A percentile compares a stretch with the other conserved stretches of the same genome.
Evolutionary conservation across 2,113 vertebrate species (phyloP).

Genomic region (Passerina amoena): DNA sequence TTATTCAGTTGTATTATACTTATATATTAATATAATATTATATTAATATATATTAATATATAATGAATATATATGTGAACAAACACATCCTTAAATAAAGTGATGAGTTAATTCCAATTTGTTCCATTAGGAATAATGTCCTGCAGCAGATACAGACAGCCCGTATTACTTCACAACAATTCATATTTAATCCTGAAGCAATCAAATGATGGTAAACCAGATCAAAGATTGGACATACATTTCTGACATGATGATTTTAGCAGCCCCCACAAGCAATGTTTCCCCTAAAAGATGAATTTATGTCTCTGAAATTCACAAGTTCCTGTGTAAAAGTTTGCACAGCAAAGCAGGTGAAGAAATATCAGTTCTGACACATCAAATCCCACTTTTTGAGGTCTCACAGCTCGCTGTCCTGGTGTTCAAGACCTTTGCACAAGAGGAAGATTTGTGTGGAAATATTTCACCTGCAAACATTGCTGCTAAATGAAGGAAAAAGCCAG

Average conservation of each 20-base stretch:
- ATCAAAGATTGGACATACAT: neutral
- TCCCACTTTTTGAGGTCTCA: neutral
- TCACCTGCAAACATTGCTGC: neutral
- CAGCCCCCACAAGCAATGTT: neutral
- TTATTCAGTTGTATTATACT: too few relatives aligned
- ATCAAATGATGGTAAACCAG: neutral
- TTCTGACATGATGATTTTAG: neutral
- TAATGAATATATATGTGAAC: neutral
- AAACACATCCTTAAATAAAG: neutral
- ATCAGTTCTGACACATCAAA: neutral
- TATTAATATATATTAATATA: neutral
- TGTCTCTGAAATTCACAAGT: neutral
- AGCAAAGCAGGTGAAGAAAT: neutral
- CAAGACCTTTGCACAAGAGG: accelerated
- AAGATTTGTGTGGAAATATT: neutral
- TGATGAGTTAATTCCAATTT: neutral
- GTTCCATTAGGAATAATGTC: neutral
- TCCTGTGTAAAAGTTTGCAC: neutral
- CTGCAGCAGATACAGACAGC: neutral
- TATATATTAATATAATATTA: too few relatives aligned
- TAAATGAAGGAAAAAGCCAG: neutral
- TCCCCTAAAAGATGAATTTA: neutral
- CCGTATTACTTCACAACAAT: neutral
- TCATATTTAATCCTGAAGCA: neutral
- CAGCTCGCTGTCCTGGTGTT: neutral